Percentiles rank a stretch among this genome's conserved stretches.
phyloP scores from a whole-genome alignment of 1,140 invertebrate genomes.

The Ostrea edulis region DNA sequence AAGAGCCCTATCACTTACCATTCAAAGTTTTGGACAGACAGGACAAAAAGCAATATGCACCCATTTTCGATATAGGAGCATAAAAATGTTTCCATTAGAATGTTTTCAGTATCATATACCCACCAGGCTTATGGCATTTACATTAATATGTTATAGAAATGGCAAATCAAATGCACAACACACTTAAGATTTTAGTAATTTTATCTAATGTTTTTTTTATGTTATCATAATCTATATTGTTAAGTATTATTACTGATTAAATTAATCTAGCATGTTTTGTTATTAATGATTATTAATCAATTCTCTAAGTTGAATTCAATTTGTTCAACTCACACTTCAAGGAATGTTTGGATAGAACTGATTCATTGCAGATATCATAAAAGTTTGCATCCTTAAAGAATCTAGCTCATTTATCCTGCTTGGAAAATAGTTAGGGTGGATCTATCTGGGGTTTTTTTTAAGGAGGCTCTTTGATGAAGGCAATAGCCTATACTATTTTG shows the following conservation, averaged over 20 bases:
- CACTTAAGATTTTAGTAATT: slow-evolving; percentile 5
- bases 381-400: not conserved
- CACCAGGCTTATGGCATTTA: not conserved
- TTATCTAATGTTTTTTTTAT: not conserved
- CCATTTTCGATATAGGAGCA: no score
- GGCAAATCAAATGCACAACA: not conserved
- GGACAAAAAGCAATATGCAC: no score
- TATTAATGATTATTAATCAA: not conserved
- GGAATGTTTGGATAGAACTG: not conserved
- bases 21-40: no score
- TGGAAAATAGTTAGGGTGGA: not conserved
- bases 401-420: not conserved
- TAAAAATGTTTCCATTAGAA: no score
- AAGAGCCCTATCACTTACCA: no score
- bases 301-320: not conserved
- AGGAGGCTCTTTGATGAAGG: no score
- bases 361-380: not conserved
- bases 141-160: slow-evolving; percentile 24
- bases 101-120: not conserved
- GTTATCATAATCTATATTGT: not conserved
- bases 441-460: not conserved
- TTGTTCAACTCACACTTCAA: not conserved
- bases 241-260: not conserved
- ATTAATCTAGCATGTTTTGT: not conserved
- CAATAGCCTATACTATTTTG: no score